Base-by-base conservation (phyloP, 1,140 invertebrate genomes). In the Leptinotarsa undecemlineata region DNA sequence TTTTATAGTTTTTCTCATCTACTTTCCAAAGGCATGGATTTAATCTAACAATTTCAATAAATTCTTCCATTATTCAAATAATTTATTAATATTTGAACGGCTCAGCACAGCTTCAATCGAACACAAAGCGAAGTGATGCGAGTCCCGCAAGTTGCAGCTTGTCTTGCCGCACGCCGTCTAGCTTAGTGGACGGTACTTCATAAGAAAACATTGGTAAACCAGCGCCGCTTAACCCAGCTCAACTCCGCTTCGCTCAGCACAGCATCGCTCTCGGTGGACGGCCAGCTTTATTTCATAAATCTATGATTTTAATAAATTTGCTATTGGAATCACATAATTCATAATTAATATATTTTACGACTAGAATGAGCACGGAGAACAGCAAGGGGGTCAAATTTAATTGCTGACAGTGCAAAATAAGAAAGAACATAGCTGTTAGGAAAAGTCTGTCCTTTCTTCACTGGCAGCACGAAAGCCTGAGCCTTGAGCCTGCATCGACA, bases 1-100 rank as follows among this genome's bases (percentile, higher is more conserved):
- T 64, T 20, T 64, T 64, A 64, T 64, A 64, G 19, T 64, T 64
- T 64, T 64, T 64, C 19, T 64, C 62, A 26, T 64, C 62, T 21
- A 64, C 23, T 64, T 64, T 20, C 62, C 14, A 64, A 20, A 64
- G 23, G 23, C 62, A 64, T 21, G 14, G 62, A 64, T 64, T 21
- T 21, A 20, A 51, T n/a, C 48, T 51, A 51, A 51, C 48, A n/a
- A n/a, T 26, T 64, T 64, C 14, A 21, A 64, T 64, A 20, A 64
- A 64, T 64, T 64, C 62, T 64, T 64, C 62, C 62, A 64, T 64
- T 14, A 21, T 64, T 21, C 62, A 21, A 64, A 21, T 21, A 20
- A 64, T 26, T 21, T 14, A 21, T 26, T 26, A 26, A 64, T 14
- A 17, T 64, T 17, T 21, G 19, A 20, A 17, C 62, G 14, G 62